These are phyloP conservation scores for Oplegnathus fasciatus DNA, from an alignment of 2,113 vertebrate genomes.

Conservation along the genomic window DNA sequence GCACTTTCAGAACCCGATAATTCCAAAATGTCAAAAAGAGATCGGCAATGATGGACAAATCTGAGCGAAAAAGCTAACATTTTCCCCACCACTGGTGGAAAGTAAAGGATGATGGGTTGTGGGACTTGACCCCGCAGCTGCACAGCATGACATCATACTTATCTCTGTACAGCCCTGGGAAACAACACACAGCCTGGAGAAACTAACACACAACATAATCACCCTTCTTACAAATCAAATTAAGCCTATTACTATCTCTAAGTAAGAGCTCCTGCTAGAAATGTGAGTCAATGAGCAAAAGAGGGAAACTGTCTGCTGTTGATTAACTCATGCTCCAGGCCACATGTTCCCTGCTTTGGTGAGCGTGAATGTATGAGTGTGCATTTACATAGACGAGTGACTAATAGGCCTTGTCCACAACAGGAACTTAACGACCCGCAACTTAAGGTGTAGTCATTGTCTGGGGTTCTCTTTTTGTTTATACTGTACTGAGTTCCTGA, in stretches of 20 bases:
- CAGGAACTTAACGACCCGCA: not conserved
- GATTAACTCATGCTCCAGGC: constrained; percentile 57
- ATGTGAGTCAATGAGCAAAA: constrained; percentile 40
- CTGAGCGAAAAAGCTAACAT: constrained; percentile 37
- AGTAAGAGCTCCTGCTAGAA: constrained; percentile 35
- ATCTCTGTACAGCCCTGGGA: constrained; percentile 29
- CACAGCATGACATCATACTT: constrained; percentile 44
- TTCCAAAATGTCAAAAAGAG: constrained; percentile 9
- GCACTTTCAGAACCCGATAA: constrained; percentile 21
- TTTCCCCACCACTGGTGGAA: constrained; percentile 15
- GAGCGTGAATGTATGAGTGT: not conserved
- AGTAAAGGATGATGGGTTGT: constrained; percentile 24
- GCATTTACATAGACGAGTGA: not conserved
- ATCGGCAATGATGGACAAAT: constrained; percentile 45
- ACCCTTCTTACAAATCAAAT: constrained; percentile 54
- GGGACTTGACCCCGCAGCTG: constrained; percentile 30
- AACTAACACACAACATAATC: constrained; percentile 49
- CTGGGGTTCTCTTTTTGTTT: not conserved
- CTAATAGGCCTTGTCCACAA: not conserved
- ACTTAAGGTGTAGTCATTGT: not conserved
- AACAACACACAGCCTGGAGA: constrained; percentile 30
- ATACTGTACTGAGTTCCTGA: not conserved
- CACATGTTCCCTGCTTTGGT: not conserved
- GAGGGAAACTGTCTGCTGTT: constrained; percentile 52
- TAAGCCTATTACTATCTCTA: constrained; percentile 58